Evolutionary conservation across 1,140 invertebrate genomes (phyloP).

Genomic region (Pissodes strobi): DNA sequence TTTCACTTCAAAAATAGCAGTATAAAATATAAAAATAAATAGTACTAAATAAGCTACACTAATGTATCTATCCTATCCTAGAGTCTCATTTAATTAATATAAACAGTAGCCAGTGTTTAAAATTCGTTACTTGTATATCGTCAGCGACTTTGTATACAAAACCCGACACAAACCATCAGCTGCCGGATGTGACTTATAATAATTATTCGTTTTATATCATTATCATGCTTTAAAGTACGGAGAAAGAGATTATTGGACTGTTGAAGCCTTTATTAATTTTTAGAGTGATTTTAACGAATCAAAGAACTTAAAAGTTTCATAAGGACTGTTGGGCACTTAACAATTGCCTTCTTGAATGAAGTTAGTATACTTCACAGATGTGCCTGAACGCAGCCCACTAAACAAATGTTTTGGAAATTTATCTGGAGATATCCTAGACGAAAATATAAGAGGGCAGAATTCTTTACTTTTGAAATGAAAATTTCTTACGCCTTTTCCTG

Average conservation of each 20-base stretch:
- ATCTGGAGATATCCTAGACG: no score
- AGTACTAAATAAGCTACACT: no score
- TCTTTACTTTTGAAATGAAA: no score
- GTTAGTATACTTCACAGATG: not conserved
- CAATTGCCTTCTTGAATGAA: not conserved
- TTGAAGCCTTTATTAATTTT: not conserved
- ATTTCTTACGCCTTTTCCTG: no score
- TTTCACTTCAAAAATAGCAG: no score
- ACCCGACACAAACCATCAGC: no score
- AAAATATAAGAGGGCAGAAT: no score
- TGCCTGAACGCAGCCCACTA: not conserved
- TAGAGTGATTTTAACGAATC: not conserved
- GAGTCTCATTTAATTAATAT: no score
- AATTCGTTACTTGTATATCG: constrained; percentile 4
- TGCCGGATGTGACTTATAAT: constrained; percentile 13
- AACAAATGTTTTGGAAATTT: no score
- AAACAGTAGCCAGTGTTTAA: no score
- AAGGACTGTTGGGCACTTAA: not conserved
- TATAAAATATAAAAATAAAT: no score
- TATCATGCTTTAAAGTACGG: not conserved
- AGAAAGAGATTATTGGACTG: not conserved
- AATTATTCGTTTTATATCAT: constrained; percentile 4
- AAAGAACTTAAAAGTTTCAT: not conserved
- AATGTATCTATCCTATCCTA: no score
- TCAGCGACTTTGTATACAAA: constrained; percentile 1